phyloP scores from a whole-genome alignment of 2,888 invertebrate species.

The Eurytoma californica region DNA sequence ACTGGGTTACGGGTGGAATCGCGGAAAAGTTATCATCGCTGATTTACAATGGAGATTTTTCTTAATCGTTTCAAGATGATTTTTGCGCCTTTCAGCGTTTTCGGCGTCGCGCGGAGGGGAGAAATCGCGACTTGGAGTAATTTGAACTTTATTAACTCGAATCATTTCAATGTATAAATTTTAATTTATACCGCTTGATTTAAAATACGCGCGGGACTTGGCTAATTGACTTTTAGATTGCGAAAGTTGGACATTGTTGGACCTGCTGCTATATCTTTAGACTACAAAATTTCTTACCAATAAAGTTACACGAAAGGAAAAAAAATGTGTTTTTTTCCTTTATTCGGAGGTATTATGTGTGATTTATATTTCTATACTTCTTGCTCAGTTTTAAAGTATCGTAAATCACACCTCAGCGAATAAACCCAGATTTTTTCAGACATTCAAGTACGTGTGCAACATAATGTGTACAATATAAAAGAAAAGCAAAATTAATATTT shows the following conservation, averaged over 20 bases:
- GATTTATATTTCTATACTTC: no score
- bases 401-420: no score
- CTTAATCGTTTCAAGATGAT: slow-evolving; percentile 20
- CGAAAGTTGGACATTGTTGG: slow-evolving; percentile 15
- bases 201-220: not conserved
- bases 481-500: no score
- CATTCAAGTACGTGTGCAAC: no score
- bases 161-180: slow-evolving; percentile 14
- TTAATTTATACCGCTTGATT: not conserved
- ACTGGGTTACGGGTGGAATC: slow-evolving; percentile 14
- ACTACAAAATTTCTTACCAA: not conserved
- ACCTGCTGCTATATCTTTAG: not conserved
- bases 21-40: slow-evolving; percentile 38
- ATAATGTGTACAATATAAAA: no score
- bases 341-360: no score
- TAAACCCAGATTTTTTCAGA: no score
- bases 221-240: slow-evolving; percentile 19
- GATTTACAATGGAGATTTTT: slow-evolving; percentile 49
- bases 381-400: no score
- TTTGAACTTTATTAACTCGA: slow-evolving; percentile 9
- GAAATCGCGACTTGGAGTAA: not conserved
- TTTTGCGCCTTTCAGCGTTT: not conserved
- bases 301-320: no score
- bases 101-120: not conserved
- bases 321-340: no score